Evolutionary conservation across 2,888 invertebrate species (phyloP), one percentile per base, ranked within the genome.

Genomic region (Pseudoips prasinana): DNA sequence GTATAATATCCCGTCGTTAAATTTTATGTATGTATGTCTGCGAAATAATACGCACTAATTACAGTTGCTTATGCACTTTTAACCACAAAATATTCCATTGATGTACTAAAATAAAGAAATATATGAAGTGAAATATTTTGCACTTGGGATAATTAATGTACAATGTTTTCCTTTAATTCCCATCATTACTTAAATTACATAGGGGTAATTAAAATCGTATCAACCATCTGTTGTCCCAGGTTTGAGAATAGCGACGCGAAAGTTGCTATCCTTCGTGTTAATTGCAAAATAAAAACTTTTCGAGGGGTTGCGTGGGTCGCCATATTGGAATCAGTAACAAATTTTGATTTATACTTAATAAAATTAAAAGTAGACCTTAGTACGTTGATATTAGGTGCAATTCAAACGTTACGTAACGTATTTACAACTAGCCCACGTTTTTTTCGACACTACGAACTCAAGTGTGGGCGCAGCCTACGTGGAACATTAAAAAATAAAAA

Each of bases 401-500:
- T 33, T 33, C 35, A 35, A 25, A 25, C 32, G 52, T 38, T 7
- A 48, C 39, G 43, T 40, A 49, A 51, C 64, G 44, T 72, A 64
- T 73, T 70, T 72, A 73, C 74, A 63, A 70, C 53, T 63, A 62
- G 64, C 77, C 79, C 76, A 81, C 77, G 75, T 65, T 73, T 73
- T 70, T 81, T 74, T 70, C 64, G 61, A 61, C 60, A 57, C 60
- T 42, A 59, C 48, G 47, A 58, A 58, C 62, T 49, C 32, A 37
- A 54, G 62, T 64, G 82, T 81, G 74, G 84, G 84, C 74, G 79
- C 79, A 53, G 59, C 81, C 81, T 80, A 82, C 82, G 67, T 73
- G 48, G 37, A 51, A 52, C 53, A 58, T 73, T 68, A 67, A 73
- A 71, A 74, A 73, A 66, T 61, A 60, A 64, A 60, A 56, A 56